phyloP scores from a whole-genome alignment of 2,797 vertebrate species.

The Toxotes lorentzi region DNA sequence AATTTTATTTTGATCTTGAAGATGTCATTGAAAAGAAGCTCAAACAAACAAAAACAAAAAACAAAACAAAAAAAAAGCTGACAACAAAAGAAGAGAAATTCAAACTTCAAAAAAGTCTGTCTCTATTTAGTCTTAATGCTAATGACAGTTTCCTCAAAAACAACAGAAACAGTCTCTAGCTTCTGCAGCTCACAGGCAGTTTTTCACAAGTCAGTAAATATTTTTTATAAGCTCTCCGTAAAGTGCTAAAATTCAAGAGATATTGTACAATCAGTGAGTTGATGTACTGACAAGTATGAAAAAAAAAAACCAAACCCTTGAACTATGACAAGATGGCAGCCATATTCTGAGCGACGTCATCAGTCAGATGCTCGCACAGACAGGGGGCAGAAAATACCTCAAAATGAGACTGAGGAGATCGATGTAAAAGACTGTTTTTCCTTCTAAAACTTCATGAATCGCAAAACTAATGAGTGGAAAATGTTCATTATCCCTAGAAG shows the following conservation, averaged over 20 bases:
- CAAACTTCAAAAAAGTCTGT: background rate
- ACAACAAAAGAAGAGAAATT: conserved; percentile 9
- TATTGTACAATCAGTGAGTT: background rate
- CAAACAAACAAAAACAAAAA: conserved; percentile 2
- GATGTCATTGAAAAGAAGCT: conserved; percentile 2
- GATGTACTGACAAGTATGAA: background rate
- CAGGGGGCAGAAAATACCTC: too few species aligned
- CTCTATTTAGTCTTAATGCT: background rate
- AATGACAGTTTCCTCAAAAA: conserved; percentile 5
- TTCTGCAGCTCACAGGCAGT: background rate
- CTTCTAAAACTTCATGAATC: too few species aligned
- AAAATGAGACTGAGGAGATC: too few species aligned
- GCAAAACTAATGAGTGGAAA: too few species aligned
- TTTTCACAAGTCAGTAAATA: background rate
- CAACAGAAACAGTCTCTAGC: background rate
- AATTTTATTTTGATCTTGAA: conserved; percentile 14
- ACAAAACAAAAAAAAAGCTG: background rate
- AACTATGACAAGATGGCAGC: background rate
- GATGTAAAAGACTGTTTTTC: too few species aligned
- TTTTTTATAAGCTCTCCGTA: background rate
- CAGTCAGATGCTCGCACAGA: too few species aligned
- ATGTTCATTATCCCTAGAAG: too few species aligned
- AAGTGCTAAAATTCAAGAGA: background rate
- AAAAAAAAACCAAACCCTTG: background rate
- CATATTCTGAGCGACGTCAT: too few species aligned